Evolutionary conservation across 1,140 invertebrate species (phyloP), one percentile per base, ranked within the genome.

Genomic region (Anastatus disparis): DNA sequence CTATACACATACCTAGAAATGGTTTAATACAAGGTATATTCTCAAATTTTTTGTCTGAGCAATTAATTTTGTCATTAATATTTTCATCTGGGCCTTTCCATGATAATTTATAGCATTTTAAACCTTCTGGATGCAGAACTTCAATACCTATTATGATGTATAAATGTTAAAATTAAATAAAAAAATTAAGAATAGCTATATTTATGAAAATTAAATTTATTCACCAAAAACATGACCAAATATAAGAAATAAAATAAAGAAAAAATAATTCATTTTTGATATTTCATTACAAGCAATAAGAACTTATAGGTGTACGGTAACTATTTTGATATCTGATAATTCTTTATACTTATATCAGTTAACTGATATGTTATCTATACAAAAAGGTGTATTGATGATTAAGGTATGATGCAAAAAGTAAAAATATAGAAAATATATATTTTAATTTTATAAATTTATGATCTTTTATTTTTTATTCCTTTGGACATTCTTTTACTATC

Each of bases 101-200:
- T 35, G 76, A 77, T 20, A 74, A 78, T 3, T 73, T 10, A 68
- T 76, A 80, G 27, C 79, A 82, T 2, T 59, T 20, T 35, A 46
- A 3, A 38, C 27, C 22, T 31, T 27, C 4, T 35, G 31, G 4
- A 35, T 35, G 31, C 10, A 10, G 4, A 35, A 6, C 10, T 35
- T 10, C 29, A 35, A 17, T 22, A 9, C n/a, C n/a, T n/a, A n/a
- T n/a, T n/a, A n/a, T n/a, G n/a, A n/a, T n/a, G n/a, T n/a, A n/a
- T n/a, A n/a, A n/a, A n/a, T n/a, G n/a, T n/a, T n/a, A n/a, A n/a
- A n/a, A n/a, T n/a, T n/a, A n/a, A n/a, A n/a, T n/a, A n/a, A n/a
- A n/a, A n/a, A n/a, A n/a, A n/a, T n/a, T n/a, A n/a, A n/a, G n/a
- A n/a, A n/a, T n/a, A n/a, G n/a, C n/a, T n/a, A n/a, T n/a, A n/a